phyloP scores from a whole-genome alignment of 2,113 vertebrate species.

The Pavo muticus region DNA sequence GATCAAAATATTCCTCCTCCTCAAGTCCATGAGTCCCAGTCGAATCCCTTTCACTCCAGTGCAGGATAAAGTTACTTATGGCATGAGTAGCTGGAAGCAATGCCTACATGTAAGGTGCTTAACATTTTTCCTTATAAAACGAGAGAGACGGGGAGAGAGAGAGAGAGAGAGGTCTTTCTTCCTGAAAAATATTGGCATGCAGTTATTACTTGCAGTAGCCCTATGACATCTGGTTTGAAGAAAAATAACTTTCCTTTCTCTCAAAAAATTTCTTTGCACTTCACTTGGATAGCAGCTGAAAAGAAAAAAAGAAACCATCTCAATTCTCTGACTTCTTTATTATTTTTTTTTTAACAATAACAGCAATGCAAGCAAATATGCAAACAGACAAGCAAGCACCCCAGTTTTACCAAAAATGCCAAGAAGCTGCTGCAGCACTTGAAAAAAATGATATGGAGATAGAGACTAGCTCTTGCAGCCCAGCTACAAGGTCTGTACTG shows the following conservation, averaged over 20 bases:
- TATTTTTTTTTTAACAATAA: background rate
- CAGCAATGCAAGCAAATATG: background rate
- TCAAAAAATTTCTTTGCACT: conserved; percentile 22
- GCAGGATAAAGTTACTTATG: background rate
- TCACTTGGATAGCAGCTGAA: background rate
- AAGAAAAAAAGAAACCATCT: background rate
- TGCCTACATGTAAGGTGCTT: background rate
- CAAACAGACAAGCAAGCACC: background rate
- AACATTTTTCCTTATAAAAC: background rate
- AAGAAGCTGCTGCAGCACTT: background rate
- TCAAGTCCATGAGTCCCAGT: background rate
- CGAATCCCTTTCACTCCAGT: background rate
- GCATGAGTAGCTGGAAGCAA: background rate
- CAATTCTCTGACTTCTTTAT: background rate
- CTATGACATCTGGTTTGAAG: background rate
- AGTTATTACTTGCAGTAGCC: background rate
- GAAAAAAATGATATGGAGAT: background rate
- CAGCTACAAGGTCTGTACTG: background rate
- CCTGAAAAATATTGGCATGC: background rate
- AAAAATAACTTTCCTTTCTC: background rate
- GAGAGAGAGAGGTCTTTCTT: background rate
- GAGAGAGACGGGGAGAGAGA: background rate
- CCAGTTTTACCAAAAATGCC: background rate
- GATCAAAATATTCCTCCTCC: background rate
- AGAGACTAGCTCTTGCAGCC: background rate